phyloP scores from a whole-genome alignment of 2,113 vertebrate genomes.

The Bos javanicus region DNA sequence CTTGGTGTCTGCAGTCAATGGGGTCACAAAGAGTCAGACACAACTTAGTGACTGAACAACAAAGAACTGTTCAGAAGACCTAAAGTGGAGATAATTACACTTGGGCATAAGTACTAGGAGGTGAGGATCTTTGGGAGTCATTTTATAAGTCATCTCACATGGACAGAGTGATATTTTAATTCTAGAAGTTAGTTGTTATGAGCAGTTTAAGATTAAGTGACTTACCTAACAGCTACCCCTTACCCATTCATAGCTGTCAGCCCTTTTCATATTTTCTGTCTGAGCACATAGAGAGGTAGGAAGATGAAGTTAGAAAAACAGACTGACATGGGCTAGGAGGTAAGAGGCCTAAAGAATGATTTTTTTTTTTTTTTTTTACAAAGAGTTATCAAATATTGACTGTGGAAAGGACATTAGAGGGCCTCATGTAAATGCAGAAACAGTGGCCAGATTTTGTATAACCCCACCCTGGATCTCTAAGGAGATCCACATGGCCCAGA shows the following conservation, averaged over 20 bases:
- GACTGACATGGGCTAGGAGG: background rate
- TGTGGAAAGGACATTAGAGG: background rate
- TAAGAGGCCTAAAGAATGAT: background rate
- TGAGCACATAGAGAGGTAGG: background rate
- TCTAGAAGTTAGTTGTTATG: background rate
- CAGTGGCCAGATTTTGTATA: background rate
- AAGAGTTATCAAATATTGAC: background rate
- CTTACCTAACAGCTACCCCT: background rate
- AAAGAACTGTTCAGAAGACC: background rate
- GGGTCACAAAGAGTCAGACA: background rate
- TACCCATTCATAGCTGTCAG: background rate
- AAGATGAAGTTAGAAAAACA: background rate
- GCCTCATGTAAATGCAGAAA: background rate
- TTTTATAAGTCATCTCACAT: background rate
- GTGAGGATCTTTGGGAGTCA: background rate
- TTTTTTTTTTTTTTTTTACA: slow-evolving; percentile 19
- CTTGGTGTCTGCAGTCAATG: background rate
- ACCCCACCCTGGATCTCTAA: background rate
- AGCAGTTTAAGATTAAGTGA: background rate
- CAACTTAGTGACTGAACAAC: background rate
- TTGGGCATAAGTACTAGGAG: background rate
- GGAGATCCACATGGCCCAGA: background rate
- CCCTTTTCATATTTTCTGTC: background rate
- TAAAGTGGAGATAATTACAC: background rate
- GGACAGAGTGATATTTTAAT: background rate